These are phyloP conservation scores for Scelioninae gen. 1 DNA, from an alignment of 2,888 invertebrate genomes.

Conservation along the genomic window DNA sequence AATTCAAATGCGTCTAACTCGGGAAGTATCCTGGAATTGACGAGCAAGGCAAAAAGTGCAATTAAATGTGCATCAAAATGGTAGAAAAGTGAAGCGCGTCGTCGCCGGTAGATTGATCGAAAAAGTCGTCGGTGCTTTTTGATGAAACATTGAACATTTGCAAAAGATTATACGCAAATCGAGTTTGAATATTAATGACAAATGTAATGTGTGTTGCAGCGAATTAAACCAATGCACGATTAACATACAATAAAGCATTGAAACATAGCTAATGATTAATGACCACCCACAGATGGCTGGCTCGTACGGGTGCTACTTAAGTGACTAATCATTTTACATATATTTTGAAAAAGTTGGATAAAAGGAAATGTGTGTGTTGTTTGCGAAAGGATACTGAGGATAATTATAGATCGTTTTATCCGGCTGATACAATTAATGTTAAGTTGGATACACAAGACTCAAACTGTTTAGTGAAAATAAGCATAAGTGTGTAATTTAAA, in stretches of 20 bases:
- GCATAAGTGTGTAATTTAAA: conserved; percentile 76
- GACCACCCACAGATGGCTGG: conserved; percentile 66
- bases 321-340: conserved; percentile 67
- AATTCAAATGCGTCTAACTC: conserved; percentile 31
- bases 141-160: conserved; percentile 53
- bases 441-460: neutral
- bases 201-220: conserved; percentile 65
- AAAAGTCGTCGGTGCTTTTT: conserved; percentile 34
- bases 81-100: conserved; percentile 1
- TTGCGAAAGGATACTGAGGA: neutral
- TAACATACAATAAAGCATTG: conserved; percentile 71
- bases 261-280: conserved; percentile 68
- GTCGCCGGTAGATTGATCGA: conserved; percentile 11
- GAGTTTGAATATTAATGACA: conserved; percentile 67
- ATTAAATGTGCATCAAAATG: conserved; percentile 13
- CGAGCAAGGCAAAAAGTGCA: conserved; percentile 9
- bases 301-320: conserved; percentile 59
- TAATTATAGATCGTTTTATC: conserved; percentile 50
- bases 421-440: conserved; percentile 45
- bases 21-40: conserved; percentile 24
- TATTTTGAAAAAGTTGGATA: conserved; percentile 42
- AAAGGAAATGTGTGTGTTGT: conserved; percentile 1
- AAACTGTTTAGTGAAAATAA: conserved; percentile 45
- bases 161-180: conserved; percentile 67
- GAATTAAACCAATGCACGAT: conserved; percentile 60